Conservation (phyloP, 1,140 invertebrate species). For the Kradibia gibbosae region DNA sequence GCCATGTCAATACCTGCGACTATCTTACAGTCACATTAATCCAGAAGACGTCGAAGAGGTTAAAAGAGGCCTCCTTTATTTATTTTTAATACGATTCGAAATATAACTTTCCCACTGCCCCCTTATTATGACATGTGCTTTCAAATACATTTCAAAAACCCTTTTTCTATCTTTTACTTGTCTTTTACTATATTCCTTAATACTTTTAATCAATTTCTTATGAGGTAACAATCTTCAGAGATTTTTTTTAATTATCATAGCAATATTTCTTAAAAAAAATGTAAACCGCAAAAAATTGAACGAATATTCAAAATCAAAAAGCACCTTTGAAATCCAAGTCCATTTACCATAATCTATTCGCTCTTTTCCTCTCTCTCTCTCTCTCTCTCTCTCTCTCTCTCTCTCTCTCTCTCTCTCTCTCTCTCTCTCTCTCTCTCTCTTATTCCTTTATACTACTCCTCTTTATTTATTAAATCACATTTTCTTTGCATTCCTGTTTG, state of each 20-base stretch:
- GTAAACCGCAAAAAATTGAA: too few relatives aligned
- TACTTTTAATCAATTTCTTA: too few relatives aligned
- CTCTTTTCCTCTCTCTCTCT: neutral
- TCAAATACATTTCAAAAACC: neutral
- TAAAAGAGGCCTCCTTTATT: neutral
- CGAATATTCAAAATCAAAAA: too few relatives aligned
- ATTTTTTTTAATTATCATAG: too few relatives aligned
- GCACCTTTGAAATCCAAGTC: too few relatives aligned
- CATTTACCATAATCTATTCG: too few relatives aligned
- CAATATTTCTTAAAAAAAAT: too few relatives aligned
- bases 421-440: neutral
- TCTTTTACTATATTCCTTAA: too few relatives aligned
- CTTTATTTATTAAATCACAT: neutral
- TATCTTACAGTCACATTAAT: constrained; percentile 72
- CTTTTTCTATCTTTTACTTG: too few relatives aligned
- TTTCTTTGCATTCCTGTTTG: neutral
- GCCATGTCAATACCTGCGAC: constrained; percentile 70
- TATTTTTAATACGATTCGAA: neutral
- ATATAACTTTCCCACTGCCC: neutral
- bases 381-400: neutral
- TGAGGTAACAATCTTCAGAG: too few relatives aligned
- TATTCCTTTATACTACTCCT: neutral
- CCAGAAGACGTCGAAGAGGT: constrained; percentile 73
- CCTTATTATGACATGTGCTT: neutral
- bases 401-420: neutral